Percentiles rank a stretch among this genome's conserved stretches.
Conservation (phyloP, 2,113 vertebrate species). For the Limanda limanda region DNA sequence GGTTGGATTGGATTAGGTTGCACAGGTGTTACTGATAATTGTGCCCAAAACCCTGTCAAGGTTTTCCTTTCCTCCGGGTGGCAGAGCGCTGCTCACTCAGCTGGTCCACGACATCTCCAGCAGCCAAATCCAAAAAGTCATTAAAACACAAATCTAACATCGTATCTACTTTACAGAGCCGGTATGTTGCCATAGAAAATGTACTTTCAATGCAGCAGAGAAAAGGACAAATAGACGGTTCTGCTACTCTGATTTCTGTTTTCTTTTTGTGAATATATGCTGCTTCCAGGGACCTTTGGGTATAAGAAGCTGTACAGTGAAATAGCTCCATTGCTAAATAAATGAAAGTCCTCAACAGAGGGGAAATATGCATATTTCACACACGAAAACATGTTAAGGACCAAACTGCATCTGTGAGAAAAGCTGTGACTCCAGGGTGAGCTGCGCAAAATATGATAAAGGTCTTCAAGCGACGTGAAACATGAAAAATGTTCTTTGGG, state of each 20-base stretch:
- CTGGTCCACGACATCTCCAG: background rate
- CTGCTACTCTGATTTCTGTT: background rate
- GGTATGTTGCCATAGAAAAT: background rate
- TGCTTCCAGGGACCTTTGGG: background rate
- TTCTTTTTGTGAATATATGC: background rate
- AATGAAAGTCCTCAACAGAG: background rate
- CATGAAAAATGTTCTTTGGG: background rate
- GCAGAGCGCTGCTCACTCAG: slow-evolving; percentile 5
- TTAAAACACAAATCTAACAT: background rate
- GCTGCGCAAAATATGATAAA: background rate
- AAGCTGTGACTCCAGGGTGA: background rate
- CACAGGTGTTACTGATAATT: slow-evolving; percentile 16
- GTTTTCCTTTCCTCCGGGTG: slow-evolving; percentile 17
- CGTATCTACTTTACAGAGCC: background rate
- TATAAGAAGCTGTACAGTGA: background rate
- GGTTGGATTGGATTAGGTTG: slow-evolving; percentile 3
- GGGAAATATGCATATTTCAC: background rate
- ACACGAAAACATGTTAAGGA: background rate
- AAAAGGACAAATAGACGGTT: background rate
- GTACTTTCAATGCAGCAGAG: no score
- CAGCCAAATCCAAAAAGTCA: slow-evolving; percentile 1
- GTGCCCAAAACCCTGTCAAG: slow-evolving; percentile 9
- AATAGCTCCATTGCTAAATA: background rate
- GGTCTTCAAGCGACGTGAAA: background rate
- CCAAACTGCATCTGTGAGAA: background rate